These are phyloP conservation scores for Esox lucius DNA, from an alignment of 2,797 vertebrate species.

Conservation along the genomic window DNA sequence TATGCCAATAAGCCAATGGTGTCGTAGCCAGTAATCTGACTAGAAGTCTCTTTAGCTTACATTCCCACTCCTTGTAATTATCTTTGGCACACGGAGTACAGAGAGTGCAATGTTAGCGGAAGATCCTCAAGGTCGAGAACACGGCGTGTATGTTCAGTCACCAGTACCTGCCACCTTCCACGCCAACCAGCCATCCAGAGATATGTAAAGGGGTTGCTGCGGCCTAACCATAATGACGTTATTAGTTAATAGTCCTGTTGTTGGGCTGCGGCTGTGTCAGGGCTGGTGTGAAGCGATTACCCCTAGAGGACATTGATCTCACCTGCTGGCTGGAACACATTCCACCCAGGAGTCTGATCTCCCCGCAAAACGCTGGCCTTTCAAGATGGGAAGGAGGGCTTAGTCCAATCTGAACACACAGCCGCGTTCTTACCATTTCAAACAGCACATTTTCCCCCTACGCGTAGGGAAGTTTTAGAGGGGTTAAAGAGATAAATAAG, in stretches of 20 bases:
- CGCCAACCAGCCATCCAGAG: not conserved
- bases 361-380: not conserved
- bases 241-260: slow-evolving; percentile 61
- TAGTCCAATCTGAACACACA: slow-evolving; percentile 64
- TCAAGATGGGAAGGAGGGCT: slow-evolving; percentile 24
- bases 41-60: too few relatives aligned
- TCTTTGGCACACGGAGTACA: too few relatives aligned
- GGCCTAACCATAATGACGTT: slow-evolving; percentile 62
- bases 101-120: too few relatives aligned
- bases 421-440: slow-evolving; percentile 71
- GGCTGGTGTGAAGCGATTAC: slow-evolving; percentile 72
- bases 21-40: not conserved
- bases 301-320: slow-evolving; percentile 62
- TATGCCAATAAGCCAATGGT: not conserved
- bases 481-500: slow-evolving; percentile 79
- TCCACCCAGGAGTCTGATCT: slow-evolving; percentile 7
- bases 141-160: not conserved
- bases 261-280: slow-evolving; percentile 40
- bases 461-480: slow-evolving; percentile 72
- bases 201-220: slow-evolving; percentile 40
- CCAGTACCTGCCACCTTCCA: not conserved
- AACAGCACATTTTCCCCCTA: slow-evolving; percentile 70
- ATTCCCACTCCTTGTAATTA: too few relatives aligned
- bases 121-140: too few relatives aligned
- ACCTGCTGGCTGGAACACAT: slow-evolving; percentile 41